Base-by-base conservation (phyloP, 2,113 vertebrate genomes). In the Leucoraja erinaceus region DNA sequence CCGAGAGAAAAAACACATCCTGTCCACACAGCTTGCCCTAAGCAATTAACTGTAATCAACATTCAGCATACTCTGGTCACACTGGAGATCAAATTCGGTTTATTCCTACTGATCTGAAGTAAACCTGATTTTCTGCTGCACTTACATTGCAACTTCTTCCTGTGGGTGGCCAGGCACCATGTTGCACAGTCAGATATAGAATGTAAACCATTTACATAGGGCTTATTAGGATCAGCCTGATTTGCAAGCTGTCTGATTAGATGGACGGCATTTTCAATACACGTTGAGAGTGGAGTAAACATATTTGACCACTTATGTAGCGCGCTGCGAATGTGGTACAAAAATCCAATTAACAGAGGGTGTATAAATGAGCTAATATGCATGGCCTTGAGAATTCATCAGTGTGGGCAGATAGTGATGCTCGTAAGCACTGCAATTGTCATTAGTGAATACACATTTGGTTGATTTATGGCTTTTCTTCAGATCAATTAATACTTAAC, bases 31-130 rank as follows among this genome's bases (percentile, higher is more conserved):
- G 59, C 83, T 63, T 66, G 28, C 83, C 33, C 72, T 6, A 25
- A 72, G 90, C 90, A 91, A 91, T 91, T 91, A 74, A 33, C 20
- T 91, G 66, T 54, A 72, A 54, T 88, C 83, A 88, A 88, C 83
- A 86, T 86, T 16, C 83, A 88, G 59, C 83, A 91, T 33, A 28
- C 18, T 38, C 33, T 91, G 66, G 90, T 22, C 68, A 47, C 12
- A 33, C 66, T 54, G 31, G 88, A 47, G 66, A 91, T 91, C 90
- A 74, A 72, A 88, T 47, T 91, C 31, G 47, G 88, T 91, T 91
- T 70, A 91, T 63, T 47, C 56, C 38, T 47, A 47, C 72, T 68
- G 88, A 91, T 72, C 86, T 61, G 68, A 38, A 90, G 86, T 90
- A 68, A 63, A 90, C 68, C 33, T 28, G 90, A 91, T 91, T 72